phyloP scores from a whole-genome alignment of 2,113 vertebrate genomes.

The Felis chaus region DNA sequence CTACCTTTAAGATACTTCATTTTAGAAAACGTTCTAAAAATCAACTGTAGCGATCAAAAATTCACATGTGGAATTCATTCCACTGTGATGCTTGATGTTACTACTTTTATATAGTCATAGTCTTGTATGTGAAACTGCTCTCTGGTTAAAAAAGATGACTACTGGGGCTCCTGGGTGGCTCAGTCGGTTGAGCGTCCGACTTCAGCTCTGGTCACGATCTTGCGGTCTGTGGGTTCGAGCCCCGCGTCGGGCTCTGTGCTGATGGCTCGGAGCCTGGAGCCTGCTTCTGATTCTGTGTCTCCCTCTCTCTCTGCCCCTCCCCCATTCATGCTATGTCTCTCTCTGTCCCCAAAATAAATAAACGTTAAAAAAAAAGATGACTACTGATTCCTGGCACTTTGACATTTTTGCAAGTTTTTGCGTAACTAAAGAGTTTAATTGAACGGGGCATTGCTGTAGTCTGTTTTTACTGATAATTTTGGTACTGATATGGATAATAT shows the following conservation, averaged over 20 bases:
- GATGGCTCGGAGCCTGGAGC: no score
- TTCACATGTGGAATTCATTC: neutral
- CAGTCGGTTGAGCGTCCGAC: no score
- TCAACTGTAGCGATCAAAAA: neutral
- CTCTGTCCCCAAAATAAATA: no score
- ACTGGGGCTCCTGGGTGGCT: no score
- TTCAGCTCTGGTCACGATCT: no score
- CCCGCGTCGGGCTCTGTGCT: no score
- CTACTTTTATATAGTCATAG: neutral
- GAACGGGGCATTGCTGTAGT: neutral
- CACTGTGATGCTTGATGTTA: neutral
- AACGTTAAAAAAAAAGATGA: neutral
- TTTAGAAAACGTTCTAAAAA: constrained; percentile 34
- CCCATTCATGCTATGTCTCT: no score
- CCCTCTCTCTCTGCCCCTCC: no score
- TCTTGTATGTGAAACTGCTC: neutral
- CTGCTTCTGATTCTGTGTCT: no score
- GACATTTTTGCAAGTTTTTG: neutral
- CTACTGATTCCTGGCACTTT: neutral
- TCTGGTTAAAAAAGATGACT: neutral
- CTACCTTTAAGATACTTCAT: constrained; percentile 5
- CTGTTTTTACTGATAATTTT: constrained; percentile 43
- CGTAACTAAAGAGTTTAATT: constrained; percentile 13
- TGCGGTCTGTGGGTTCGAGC: no score
- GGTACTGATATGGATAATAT: neutral